Evolutionary conservation across 2,113 vertebrate genomes (phyloP).

Genomic region (Pedetes capensis): DNA sequence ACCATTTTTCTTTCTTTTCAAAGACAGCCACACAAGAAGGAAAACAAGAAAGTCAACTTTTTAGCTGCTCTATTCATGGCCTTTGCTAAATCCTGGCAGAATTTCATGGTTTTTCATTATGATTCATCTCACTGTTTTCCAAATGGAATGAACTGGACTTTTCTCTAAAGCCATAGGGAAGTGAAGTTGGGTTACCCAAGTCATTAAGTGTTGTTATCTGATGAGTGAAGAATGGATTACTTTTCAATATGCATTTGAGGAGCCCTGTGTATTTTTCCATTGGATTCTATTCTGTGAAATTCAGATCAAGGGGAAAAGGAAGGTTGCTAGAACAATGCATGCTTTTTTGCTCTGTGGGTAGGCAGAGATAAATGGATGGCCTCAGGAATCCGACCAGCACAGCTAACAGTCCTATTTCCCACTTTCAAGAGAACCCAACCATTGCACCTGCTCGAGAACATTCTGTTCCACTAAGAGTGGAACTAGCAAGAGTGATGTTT

Average conservation of each 20-base stretch:
- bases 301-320: constrained; percentile 5
- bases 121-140: constrained; percentile 75
- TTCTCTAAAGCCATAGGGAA: constrained; percentile 47
- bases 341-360: background rate
- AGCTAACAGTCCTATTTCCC: fast-evolving
- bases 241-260: background rate
- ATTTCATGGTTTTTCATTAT: constrained; percentile 66
- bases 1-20: constrained; percentile 66
- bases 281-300: constrained; percentile 12
- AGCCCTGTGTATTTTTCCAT: constrained; percentile 5
- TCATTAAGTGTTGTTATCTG: constrained; percentile 46
- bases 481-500: background rate
- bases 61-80: constrained; percentile 63
- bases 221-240: background rate
- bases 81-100: constrained; percentile 71
- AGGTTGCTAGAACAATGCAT: background rate
- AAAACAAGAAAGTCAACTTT: constrained; percentile 78
- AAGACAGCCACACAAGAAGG: constrained; percentile 80
- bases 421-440: background rate
- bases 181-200: constrained; percentile 63
- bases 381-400: background rate
- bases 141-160: constrained; percentile 54
- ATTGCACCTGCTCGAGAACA: background rate
- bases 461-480: background rate
- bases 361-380: background rate